Evolutionary conservation across 2,113 vertebrate genomes (phyloP).

Genomic region (Spea bombifrons): DNA sequence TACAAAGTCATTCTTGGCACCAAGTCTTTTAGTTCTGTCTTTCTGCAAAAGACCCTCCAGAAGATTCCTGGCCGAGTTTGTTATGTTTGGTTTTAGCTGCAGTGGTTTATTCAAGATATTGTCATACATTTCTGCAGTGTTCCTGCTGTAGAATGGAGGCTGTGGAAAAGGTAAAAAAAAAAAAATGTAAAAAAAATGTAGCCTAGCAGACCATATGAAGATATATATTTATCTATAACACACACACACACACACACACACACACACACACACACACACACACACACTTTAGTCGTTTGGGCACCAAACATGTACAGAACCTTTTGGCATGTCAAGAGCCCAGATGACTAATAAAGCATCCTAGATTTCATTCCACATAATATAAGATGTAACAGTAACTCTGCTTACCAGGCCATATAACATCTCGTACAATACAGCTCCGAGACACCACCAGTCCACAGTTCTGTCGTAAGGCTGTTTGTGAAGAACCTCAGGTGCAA

Average conservation of each 20-base stretch:
- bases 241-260: no score
- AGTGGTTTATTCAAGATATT: slow-evolving; percentile 98
- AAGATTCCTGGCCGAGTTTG: slow-evolving; percentile 89
- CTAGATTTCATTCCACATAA: no score
- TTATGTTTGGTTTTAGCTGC: slow-evolving; percentile 97
- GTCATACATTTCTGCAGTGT: slow-evolving; percentile 98
- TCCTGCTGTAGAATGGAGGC: slow-evolving; percentile 97
- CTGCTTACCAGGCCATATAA: slow-evolving; percentile 92
- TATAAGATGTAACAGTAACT: background rate
- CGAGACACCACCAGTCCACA: slow-evolving; percentile 98
- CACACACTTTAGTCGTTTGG: no score
- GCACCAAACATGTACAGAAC: no score
- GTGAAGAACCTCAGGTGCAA: slow-evolving; percentile 94
- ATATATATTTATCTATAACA: no score
- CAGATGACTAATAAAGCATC: no score
- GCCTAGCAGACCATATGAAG: no score
- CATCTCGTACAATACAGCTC: slow-evolving; percentile 96
- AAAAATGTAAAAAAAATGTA: background rate
- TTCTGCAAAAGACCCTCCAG: slow-evolving; percentile 95
- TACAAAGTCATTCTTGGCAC: slow-evolving; percentile 94
- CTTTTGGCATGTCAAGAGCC: background rate
- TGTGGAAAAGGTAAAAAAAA: slow-evolving; percentile 54
- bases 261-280: no score
- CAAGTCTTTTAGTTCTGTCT: slow-evolving; percentile 88
- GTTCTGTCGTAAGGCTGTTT: slow-evolving; percentile 97